Base-by-base conservation (phyloP, 2,797 vertebrate genomes). In the Sebastes cheni region DNA sequence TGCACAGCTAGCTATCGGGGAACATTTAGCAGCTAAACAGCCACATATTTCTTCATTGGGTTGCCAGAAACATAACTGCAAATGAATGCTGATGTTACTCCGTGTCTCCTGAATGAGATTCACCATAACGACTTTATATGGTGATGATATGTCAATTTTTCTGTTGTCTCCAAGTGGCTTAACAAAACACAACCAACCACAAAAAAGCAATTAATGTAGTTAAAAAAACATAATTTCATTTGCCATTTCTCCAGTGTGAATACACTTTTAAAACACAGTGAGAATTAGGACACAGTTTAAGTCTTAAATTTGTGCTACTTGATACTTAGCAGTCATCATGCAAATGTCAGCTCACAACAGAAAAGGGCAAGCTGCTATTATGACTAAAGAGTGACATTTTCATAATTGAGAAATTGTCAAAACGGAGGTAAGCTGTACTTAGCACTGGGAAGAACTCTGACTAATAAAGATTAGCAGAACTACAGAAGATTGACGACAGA, bases 271-370 rank as follows among this genome's bases (percentile, higher is more conserved):
- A 34, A 39, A 22, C 32, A 52, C 65, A 23, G 18, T 10, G 22
- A 29, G 16, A 30, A 52, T 59, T 7, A 39, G 34, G n/a, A 13
- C 52, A 56, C n/a, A 23, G 10, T 56, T 23, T 22, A 32, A 52
- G 20, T 22, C 29, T 23, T 16, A 8, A 8, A 34, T 69, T 69
- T 36, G 1, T 12, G 30, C n/a, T 1, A 54, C 20, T 22, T 55
- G 2, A 32, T 30, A 30, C 20, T 11, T 22, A 54, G 22, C 29
- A 23, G 34, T 65, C 52, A 65, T 70, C 12, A 42, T 76, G 60
- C 6, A 70, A 80, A 68, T 72, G 13, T 80, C 75, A 78, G 34
- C 39, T 75, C 36, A 4, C 6, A 22, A 71, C 66, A 68, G 30
- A 55, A 73, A 79, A 69, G 39, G 14, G 5, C 25, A 42, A 12